Conservation (phyloP, 2,113 vertebrate species). For the Antechinus stuartii region DNA sequence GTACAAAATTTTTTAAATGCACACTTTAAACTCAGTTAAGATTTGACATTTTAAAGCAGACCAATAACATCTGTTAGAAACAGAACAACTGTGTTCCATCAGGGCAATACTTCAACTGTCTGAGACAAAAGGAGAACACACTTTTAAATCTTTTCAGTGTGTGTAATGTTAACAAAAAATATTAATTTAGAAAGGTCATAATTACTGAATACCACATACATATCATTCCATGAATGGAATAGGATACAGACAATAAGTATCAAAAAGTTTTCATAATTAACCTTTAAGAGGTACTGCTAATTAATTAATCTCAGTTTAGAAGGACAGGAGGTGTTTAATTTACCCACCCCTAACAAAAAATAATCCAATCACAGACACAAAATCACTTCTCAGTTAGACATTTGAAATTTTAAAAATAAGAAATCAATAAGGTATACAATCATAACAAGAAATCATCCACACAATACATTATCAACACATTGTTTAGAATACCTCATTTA, state of each 20-base stretch:
- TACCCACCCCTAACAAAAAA: constrained; percentile 25
- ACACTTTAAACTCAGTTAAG: constrained; percentile 80
- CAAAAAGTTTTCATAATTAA: neutral
- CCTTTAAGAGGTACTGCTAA: constrained; percentile 54
- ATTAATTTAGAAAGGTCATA: neutral
- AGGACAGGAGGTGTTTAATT: constrained; percentile 40
- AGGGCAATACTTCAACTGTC: constrained; percentile 60
- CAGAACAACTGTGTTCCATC: constrained; percentile 59
- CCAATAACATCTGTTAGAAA: constrained; percentile 65
- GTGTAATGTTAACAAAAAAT: neutral
- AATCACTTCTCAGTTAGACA: constrained; percentile 63
- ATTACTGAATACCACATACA: neutral
- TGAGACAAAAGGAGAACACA: constrained; percentile 25
- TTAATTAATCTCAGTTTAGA: constrained; percentile 62
- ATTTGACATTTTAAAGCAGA: constrained; percentile 76
- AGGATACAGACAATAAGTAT: neutral
- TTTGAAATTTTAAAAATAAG: constrained; percentile 70
- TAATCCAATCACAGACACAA: constrained; percentile 67
- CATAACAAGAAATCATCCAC: constrained; percentile 81
- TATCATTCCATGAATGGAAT: neutral
- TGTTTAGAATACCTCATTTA: constrained; percentile 81
- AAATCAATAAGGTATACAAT: constrained; percentile 80
- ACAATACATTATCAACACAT: constrained; percentile 79
- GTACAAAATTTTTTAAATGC: constrained; percentile 80
- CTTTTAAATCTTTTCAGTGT: neutral